Evolutionary conservation across 1,140 invertebrate genomes (phyloP), one percentile per base, ranked within the genome.

Genomic region (Drosophila subobscura): DNA sequence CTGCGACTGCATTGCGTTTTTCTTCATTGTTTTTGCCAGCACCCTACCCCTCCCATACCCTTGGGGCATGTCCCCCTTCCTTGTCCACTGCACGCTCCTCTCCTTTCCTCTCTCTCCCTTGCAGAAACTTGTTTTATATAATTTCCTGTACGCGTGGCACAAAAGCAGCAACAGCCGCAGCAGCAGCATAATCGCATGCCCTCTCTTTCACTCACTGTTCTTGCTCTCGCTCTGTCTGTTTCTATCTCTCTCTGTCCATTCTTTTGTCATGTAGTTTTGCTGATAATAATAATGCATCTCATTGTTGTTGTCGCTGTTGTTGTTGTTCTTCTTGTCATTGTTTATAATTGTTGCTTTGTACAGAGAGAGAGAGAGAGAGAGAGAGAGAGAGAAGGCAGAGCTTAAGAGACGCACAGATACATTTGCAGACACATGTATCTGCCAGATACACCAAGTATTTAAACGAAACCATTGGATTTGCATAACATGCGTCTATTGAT

Each of bases 231-330:
- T 40, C 71, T 45, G 40, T 61, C 61, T 27, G 14, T 63, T 50
- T 14, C 37, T 41, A 33, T 58, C 56, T 40, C 44, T 44, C 44
- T 44, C 54, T 53, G 12, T 27, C 56, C 37, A 73, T 66, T 88
- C 77, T 85, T 81, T 85, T 88, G 76, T 84, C 80, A 73, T 86
- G 66, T 86, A 75, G 67, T 88, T 85, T 74, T 88, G 72, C 77
- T 85, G 81, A 85, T 85, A 80, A 85, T 88, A 85, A 81, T 83
- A 83, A 85, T 85, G 80, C 80, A 85, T 75, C 88, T 83, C 57
- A 67, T 81, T 63, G 77, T 55, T 72, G 54, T 72, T 72, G 58
- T 56, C 75, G 42, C 25, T 64, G 40, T 60, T 70, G 57, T 58
- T 67, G 44, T 56, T 74, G 56, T 54, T 67, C 49, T 52, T 74